A percentile compares a stretch with the other conserved stretches of the same genome.
Evolutionary conservation across 2,888 invertebrate species (phyloP).

Genomic region (Exocentrus adspersus): DNA sequence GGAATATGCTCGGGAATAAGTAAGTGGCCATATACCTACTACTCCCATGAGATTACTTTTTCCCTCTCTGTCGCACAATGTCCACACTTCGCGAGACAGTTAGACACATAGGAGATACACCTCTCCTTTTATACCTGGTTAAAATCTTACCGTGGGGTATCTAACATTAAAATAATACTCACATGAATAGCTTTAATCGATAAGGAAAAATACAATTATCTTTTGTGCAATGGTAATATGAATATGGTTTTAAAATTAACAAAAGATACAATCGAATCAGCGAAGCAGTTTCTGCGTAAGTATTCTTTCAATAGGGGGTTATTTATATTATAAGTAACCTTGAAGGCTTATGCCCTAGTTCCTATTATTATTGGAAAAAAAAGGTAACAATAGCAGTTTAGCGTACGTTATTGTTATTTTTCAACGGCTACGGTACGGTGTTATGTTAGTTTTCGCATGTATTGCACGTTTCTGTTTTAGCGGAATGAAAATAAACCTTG

Average conservation of each 20-base stretch:
- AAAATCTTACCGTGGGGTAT: too few species aligned
- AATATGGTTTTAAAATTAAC: not conserved
- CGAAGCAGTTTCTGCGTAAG: not conserved
- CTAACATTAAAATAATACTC: too few species aligned
- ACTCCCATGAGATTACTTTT: too few species aligned
- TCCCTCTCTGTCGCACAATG: too few species aligned
- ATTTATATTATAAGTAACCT: slow-evolving; percentile 12
- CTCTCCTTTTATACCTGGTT: too few species aligned
- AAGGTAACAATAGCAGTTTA: not conserved
- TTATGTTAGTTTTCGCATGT: not conserved
- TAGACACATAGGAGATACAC: too few species aligned
- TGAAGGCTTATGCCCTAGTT: slow-evolving; percentile 7
- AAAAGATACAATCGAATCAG: not conserved
- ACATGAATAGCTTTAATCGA: too few species aligned
- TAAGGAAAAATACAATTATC: too few species aligned
- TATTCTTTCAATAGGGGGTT: not conserved
- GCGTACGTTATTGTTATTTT: not conserved
- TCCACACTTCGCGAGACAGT: too few species aligned
- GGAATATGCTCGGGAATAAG: too few species aligned
- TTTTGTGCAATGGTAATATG: too few species aligned
- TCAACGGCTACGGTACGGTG: not conserved
- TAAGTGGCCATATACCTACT: too few species aligned
- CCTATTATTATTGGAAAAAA: not conserved
- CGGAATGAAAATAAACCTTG: not conserved
- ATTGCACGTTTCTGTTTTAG: not conserved